A percentile compares a stretch with the other conserved stretches of the same genome.
phyloP scores from a whole-genome alignment of 2,888 invertebrate genomes.

The Dicranocentrus wangi region DNA sequence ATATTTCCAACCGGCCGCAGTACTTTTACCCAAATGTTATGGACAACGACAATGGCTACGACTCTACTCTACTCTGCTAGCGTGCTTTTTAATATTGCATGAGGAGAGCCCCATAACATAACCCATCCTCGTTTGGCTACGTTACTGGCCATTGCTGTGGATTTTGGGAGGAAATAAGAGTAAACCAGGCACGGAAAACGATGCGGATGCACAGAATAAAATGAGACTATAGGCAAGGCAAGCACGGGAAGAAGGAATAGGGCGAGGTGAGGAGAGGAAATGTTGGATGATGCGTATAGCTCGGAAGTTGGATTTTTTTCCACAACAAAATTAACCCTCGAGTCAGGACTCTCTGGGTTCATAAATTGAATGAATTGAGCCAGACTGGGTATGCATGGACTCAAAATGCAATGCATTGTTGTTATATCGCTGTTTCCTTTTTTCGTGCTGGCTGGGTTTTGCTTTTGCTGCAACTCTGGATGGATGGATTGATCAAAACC shows the following conservation, averaged over 20 bases:
- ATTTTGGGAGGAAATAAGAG: constrained; percentile 7
- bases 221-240: not conserved
- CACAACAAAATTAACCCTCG: not conserved
- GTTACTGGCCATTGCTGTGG: too few relatives aligned
- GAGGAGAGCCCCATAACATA: too few relatives aligned
- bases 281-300: not conserved
- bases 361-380: not conserved
- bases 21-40: too few relatives aligned
- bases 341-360: not conserved
- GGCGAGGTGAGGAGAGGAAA: constrained; percentile 6
- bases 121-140: too few relatives aligned
- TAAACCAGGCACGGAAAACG: constrained; percentile 20
- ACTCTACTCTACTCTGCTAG: not conserved
- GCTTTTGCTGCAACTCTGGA: too few relatives aligned
- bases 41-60: not conserved
- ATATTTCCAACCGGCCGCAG: too few relatives aligned
- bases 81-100: too few relatives aligned
- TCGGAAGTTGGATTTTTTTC: constrained; percentile 5
- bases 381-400: not conserved
- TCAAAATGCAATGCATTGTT: not conserved
- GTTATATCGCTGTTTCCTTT: not conserved
- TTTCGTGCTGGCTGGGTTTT: too few relatives aligned
- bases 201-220: not conserved
- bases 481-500: too few relatives aligned
- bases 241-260: not conserved